Percentiles rank a stretch among this genome's conserved stretches.
Conservation (phyloP, 2,113 vertebrate genomes). For the Scolopax mira region DNA sequence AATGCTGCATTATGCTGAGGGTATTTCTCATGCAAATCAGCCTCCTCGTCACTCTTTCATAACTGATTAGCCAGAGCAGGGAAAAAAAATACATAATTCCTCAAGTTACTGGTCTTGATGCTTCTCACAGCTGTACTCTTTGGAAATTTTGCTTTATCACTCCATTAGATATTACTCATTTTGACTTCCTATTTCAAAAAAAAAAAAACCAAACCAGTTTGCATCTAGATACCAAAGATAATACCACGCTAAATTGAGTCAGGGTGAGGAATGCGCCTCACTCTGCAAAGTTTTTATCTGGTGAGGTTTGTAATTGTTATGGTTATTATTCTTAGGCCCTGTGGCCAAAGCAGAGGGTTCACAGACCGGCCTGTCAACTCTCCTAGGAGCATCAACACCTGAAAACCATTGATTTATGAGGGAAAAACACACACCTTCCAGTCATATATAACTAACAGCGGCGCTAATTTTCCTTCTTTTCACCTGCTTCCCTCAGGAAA, state of each 20-base stretch:
- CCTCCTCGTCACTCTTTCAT: neutral
- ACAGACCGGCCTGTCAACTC: neutral
- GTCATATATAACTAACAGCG: neutral
- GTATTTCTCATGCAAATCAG: constrained; percentile 45
- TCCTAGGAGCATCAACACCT: neutral
- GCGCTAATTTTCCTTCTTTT: neutral
- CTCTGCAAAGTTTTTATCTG: neutral
- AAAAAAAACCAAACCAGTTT: neutral
- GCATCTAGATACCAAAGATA: neutral
- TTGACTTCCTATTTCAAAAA: neutral
- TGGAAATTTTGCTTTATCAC: constrained; percentile 1
- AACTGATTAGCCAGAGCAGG: neutral
- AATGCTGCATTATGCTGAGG: neutral
- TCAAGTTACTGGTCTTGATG: neutral
- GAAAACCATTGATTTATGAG: neutral
- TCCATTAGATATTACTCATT: neutral
- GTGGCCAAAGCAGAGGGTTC: neutral
- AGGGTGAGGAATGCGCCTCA: neutral
- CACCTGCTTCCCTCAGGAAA: neutral
- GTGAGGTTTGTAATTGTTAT: neutral
- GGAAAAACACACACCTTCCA: neutral
- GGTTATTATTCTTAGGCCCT: neutral
- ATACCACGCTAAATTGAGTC: fast-evolving
- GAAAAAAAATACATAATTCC: neutral
- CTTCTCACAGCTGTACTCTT: neutral